Base-by-base conservation (phyloP, 2,113 vertebrate genomes). In the Leptobrachium ailaonicum region DNA sequence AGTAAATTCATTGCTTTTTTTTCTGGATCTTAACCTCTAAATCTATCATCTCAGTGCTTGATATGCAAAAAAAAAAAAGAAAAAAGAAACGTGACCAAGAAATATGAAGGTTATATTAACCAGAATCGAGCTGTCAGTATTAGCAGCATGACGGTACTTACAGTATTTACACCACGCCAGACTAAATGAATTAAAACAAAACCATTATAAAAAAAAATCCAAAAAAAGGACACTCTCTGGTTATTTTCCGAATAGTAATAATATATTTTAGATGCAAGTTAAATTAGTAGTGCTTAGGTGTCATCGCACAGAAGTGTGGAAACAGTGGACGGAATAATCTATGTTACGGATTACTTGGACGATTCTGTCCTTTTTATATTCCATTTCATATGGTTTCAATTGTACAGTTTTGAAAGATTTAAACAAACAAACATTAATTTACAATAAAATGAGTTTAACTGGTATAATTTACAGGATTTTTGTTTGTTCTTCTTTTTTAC, bases 381-480 rank as follows among this genome's bases (percentile, higher is more conserved):
- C 53, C 64, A 66, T 71, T 79, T 66, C 43, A 81, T 75, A 75
- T 75, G 68, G 71, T 41, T 44, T 44, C 58, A 58, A 54, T 50
- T 81, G 79, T 75, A 81, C 54, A 80, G 62, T 13, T 53, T 71
- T 78, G 53, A 66, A 66, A 80, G 62, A 32, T 53, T 71, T 78
- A 64, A 66, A 66, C 13, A 73, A 42, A 80, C n/a, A 54, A 54
- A 72, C 62, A 60, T 47, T 69, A 69, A 75, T 81, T 80, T 80
- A 66, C 71, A 80, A 80, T 80, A 80, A 80, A 80, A 80, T 45
- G 73, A 73, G 10, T 72, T 72, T 54, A 20, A 66, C 9, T 66
- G 62, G 2, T 53, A 66, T 75, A 50, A 75, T 50, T 75, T 47
- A 75, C 10, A 60, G 10, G 56, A 4, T 60, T 60, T 60, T 50